Base-by-base conservation (phyloP, 2,888 invertebrate species). In the Zootermopsis nevadensis region DNA sequence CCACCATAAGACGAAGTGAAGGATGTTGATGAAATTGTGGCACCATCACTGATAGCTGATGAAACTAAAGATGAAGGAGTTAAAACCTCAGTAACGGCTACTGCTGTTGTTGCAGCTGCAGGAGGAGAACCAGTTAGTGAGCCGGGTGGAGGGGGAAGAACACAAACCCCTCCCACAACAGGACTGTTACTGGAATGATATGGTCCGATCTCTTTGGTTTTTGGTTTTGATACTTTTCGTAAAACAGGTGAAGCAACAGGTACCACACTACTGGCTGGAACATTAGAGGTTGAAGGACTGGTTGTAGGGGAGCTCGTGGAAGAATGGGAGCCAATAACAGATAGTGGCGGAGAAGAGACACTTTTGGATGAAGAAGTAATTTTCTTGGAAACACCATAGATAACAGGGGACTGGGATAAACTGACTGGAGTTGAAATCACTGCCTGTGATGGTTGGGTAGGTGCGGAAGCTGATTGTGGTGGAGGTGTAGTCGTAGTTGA, bases 311-410 rank as follows among this genome's bases (percentile, higher is more conserved):
- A 93, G 88, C 86, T 91, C 91, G 86, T 93, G 91, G 10, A 93
- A 88, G 86, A 91, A 91, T 74, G 74, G 27, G 38, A 38, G n/a
- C 60, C 38, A 15, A 27, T 27, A 60, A 83, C 92, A 91, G 85
- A 91, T 91, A 10, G 92, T 92, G 80, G 92, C 91, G 66, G 92
- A 92, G 86, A 90, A 90, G 74, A 93, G 92, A 88, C 91, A 90
- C 38, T 72, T n/a, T 77, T 77, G 4, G 69, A 30, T 4, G 60
- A 35, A 30, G 82, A 60, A 22, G 42, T 24, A 42, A 82, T 69
- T 15, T 82, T 82, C 67, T 82, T 82, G 33, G 82, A 82, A 7
- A 82, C 77, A 66, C 82, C 82, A 48, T 82, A 82, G 38, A 82
- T 38, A 86, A 92, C 89, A 84, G 92, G 90, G 8, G 90, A 89